A percentile compares a stretch with the other conserved stretches of the same genome.
phyloP scores from a whole-genome alignment of 2,113 vertebrate species.

The Spea bombifrons region DNA sequence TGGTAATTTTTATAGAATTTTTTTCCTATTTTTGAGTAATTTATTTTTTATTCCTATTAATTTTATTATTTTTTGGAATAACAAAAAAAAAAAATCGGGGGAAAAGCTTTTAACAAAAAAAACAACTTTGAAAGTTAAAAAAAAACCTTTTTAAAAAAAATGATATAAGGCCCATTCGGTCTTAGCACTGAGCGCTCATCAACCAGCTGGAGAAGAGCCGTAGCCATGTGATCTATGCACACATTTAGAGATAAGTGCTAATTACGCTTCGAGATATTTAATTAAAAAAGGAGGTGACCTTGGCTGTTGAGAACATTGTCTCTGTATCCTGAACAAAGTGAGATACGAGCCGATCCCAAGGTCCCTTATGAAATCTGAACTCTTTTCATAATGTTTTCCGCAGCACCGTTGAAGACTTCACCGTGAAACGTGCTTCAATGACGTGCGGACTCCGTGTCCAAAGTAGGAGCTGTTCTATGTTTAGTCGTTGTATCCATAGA shows the following conservation, averaged over 20 bases:
- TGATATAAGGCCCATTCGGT: no score
- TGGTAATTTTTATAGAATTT: no score
- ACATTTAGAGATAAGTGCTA: neutral
- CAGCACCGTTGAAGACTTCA: neutral
- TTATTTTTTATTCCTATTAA: no score
- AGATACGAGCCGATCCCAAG: neutral
- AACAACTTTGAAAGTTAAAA: no score
- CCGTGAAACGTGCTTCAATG: neutral
- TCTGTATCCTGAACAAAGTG: neutral
- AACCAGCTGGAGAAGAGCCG: neutral
- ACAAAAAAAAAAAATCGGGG: no score
- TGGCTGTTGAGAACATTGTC: neutral
- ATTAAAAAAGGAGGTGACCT: neutral
- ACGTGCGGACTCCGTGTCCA: neutral
- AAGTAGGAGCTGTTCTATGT: conserved; percentile 13
- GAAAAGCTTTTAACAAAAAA: no score
- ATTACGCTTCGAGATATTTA: neutral
- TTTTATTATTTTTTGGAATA: no score
- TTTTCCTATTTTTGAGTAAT: no score
- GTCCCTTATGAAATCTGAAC: conserved; percentile 4
- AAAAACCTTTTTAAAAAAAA: no score
- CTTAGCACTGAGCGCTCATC: no score
- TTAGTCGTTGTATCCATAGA: conserved; percentile 13
- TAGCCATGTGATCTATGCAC: neutral
- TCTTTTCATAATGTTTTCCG: neutral